phyloP scores from a whole-genome alignment of 2,888 invertebrate species.

The Acronicta aceris region DNA sequence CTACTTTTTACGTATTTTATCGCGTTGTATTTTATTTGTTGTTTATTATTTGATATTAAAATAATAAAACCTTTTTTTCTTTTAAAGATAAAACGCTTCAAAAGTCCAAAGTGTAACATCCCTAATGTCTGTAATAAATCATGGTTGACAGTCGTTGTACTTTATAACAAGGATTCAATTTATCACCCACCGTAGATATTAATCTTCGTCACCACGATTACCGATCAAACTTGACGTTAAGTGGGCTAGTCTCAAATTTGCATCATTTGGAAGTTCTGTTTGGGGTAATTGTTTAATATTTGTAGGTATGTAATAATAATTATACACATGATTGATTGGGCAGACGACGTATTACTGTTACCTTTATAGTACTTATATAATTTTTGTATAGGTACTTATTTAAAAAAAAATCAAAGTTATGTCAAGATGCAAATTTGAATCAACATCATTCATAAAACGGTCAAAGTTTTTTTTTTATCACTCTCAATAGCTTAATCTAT shows the following conservation, averaged over 20 bases:
- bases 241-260: constrained; percentile 26
- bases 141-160: constrained; percentile 45
- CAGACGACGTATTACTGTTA: background rate
- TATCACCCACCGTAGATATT: constrained; percentile 50
- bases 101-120: constrained; percentile 2
- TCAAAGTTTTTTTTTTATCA: no score
- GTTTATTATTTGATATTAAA: no score
- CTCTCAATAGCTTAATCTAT: no score
- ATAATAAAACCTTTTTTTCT: no score
- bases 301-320: background rate
- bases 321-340: background rate
- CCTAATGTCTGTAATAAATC: constrained; percentile 58
- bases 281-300: background rate
- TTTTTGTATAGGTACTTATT: no score
- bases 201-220: constrained; percentile 49
- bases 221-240: constrained; percentile 57
- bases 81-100: background rate
- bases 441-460: no score
- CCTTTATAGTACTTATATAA: no score
- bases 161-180: constrained; percentile 48
- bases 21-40: no score
- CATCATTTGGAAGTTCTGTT: background rate
- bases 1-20: no score
- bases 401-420: no score
- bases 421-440: no score